phyloP scores from a whole-genome alignment of 2,113 vertebrate species.

The Toxotes chatareus region DNA sequence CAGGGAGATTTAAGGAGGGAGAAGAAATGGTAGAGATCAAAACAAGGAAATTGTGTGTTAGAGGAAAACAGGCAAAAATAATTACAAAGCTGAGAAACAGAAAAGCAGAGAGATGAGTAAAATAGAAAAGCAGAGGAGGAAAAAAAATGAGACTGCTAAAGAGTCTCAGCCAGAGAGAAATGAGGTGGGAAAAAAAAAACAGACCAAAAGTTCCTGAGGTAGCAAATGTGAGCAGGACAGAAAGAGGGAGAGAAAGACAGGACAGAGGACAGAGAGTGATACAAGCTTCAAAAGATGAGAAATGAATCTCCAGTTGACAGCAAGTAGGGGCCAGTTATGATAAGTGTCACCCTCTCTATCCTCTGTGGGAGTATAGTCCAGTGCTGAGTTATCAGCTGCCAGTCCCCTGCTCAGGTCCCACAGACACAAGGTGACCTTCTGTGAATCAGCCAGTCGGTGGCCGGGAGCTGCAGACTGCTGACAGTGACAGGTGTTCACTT shows the following conservation, averaged over 20 bases:
- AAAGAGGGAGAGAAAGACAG: not conserved
- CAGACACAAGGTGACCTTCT: constrained; percentile 76
- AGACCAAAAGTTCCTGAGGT: not conserved
- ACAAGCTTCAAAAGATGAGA: constrained; percentile 50
- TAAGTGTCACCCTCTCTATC: constrained; percentile 56
- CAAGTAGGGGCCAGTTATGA: constrained; percentile 64
- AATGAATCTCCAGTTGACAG: constrained; percentile 61
- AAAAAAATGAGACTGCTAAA: not conserved
- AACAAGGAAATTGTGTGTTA: not conserved
- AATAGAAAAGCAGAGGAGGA: not conserved
- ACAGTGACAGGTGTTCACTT: constrained; percentile 77
- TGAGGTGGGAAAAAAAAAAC: constrained; percentile 4
- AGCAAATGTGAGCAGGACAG: not conserved
- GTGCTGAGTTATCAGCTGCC: constrained; percentile 67
- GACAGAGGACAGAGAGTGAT: constrained; percentile 41
- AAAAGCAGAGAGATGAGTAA: not conserved
- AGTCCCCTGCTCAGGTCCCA: constrained; percentile 44
- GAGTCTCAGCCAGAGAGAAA: not conserved
- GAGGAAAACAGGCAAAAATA: not conserved
- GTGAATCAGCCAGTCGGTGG: constrained; percentile 48
- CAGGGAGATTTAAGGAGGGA: not conserved
- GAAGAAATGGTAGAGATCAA: constrained; percentile 24
- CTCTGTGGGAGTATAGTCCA: constrained; percentile 65
- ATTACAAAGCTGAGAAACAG: constrained; percentile 17
- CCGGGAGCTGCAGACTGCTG: constrained; percentile 58